These are phyloP conservation scores for Antedon mediterranea DNA, from an alignment of 53 echinoderm and acorn worm genomes.

Conservation along the genomic window DNA sequence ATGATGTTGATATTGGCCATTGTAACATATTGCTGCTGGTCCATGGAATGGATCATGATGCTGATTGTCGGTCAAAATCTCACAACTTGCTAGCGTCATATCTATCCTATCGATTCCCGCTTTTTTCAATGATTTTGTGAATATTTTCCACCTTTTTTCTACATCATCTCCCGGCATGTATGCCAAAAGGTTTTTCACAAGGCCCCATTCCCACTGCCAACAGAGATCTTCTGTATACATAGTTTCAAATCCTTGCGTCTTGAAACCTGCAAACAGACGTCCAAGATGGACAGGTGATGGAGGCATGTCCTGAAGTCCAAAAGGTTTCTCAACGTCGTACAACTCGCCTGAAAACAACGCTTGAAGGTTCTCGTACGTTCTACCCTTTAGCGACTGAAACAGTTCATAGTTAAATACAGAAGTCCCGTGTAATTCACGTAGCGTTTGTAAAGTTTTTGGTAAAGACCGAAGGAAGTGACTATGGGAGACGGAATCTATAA, in stretches of 20 bases:
- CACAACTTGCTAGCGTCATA: constrained; percentile 54
- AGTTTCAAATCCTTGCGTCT: constrained; percentile 50
- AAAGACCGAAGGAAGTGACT: constrained; percentile 67
- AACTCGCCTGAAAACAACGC: constrained; percentile 54
- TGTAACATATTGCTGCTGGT: constrained; percentile 53
- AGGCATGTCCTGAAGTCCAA: constrained; percentile 40
- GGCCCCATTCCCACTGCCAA: constrained; percentile 88
- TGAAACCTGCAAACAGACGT: constrained; percentile 29
- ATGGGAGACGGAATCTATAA: constrained; percentile 74
- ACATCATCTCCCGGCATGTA: constrained; percentile 22
- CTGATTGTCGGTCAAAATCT: constrained; percentile 51
- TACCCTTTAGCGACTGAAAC: constrained; percentile 69
- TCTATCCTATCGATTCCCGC: constrained; percentile 50
- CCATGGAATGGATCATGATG: constrained; percentile 72
- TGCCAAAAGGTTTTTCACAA: constrained; percentile 58
- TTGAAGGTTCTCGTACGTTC: constrained; percentile 63
- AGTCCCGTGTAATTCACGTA: constrained; percentile 19
- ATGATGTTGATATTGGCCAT: constrained; percentile 51
- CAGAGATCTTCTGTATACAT: constrained; percentile 71
- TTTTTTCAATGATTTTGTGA: constrained; percentile 17
- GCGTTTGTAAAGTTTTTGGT: constrained; percentile 39
- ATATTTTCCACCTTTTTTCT: constrained; percentile 43
- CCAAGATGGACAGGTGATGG: constrained; percentile 25
- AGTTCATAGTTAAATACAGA: constrained; percentile 52
- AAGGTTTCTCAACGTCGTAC: constrained; percentile 31